Base-by-base conservation (phyloP, 2,888 invertebrate genomes). In the Mesorhabditis belari region DNA sequence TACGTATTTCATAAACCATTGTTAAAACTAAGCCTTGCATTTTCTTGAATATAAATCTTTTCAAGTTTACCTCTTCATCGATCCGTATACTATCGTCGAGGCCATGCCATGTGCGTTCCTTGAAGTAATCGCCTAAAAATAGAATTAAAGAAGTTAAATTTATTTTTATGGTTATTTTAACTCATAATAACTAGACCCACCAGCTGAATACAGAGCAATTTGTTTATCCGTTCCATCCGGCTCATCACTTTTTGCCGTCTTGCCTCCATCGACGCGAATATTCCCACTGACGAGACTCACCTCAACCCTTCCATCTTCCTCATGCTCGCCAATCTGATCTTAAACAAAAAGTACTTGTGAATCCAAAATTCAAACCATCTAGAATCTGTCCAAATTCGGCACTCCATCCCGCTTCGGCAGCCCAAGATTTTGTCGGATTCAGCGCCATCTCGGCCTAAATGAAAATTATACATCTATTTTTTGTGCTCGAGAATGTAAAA, bases 61-160 rank as follows among this genome's bases (percentile, higher is more conserved):
- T 9, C 44, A 35, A 9, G 12, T 35, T 78, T 88, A 85, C 0
- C 90, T 91, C 25, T 60, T 35, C 44, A 9, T 35, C 44, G 44
- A 35, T 61, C 25, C 28, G 51, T 49, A 90, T 82, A 66, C 88
- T 87, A 75, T 88, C 90, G 76, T 92, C 89, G 58, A 94, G 84
- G 0, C 94, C 94, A 78, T 87, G 87, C 92, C 93, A 94, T 3
- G 87, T 87, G 74, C 90, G 85, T 5, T 86, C 84, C 50, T 85
- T 83, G 23, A 91, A 84, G 81, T 83, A 87, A 68, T 87, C 87
- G 19, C 87, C 87, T 83, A 73, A 56, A 75, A 64, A 12, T 55
- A 29, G 28, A 26, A 19, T 17, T 12, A 19, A 19, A 2, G 17
- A 9, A 21, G 12, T 5, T 21, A 12, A 26, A 54, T 17, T 9